Conservation (phyloP, 1,140 invertebrate species). For the Heterodera schachtii region DNA sequence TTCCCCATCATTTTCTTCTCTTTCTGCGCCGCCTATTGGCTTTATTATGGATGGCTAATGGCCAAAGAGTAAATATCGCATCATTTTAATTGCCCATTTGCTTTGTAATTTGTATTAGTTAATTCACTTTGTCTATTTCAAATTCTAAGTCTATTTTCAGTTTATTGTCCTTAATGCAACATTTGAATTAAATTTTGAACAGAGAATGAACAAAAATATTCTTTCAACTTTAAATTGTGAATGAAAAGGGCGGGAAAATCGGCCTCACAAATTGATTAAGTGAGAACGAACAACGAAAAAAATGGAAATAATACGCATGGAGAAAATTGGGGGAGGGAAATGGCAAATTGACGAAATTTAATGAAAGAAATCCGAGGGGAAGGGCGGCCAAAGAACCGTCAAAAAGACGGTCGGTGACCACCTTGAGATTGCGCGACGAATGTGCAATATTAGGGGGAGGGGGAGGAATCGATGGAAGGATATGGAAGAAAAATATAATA, state of each 20-base stretch:
- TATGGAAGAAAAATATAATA: neutral
- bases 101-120: too few relatives aligned
- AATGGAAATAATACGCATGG: neutral
- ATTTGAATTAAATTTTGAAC: neutral
- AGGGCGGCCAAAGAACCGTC: neutral
- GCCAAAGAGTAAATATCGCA: neutral
- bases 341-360: conserved; percentile 17
- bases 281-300: conserved; percentile 13
- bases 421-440: conserved; percentile 6
- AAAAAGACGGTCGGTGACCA: neutral
- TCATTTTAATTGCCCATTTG: too few relatives aligned
- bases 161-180: neutral
- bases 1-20: conserved; percentile 33
- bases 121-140: neutral
- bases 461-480: neutral
- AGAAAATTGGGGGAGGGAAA: neutral
- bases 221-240: conserved; percentile 1
- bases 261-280: conserved; percentile 4
- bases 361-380: conserved; percentile 24
- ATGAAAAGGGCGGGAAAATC: neutral
- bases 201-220: conserved; percentile 15
- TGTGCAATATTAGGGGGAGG: conserved; percentile 4
- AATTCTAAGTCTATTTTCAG: neutral
- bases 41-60: conserved; percentile 31
- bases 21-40: conserved; percentile 33